Base-by-base conservation (phyloP, 2,888 invertebrate genomes). In the Macropis europaea region DNA sequence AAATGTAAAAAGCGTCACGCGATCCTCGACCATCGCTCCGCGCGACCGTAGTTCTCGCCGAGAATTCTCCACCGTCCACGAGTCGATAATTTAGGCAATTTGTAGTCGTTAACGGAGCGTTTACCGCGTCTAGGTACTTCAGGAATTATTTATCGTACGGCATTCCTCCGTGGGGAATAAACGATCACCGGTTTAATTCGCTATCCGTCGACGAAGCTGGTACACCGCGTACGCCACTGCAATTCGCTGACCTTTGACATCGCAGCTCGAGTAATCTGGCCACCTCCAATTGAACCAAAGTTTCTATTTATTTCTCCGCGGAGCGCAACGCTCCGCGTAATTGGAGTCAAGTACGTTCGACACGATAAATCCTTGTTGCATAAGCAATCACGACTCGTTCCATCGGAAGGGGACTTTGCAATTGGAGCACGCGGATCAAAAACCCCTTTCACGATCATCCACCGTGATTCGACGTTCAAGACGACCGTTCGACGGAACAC, bases 341-440 rank as follows among this genome's bases (percentile, higher is more conserved):
- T 74, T 79, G 79, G 64, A 79, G 79, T 79, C 76, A 79, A 79
- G 71, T 76, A 63, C 59, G 59, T 53, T 70, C 73, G 54, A 64
- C 64, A 42, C 75, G 75, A 79, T 80, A 80, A 80, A 79, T 80
- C 62, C 73, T 80, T 62, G 69, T 79, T 77, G 70, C 73, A 54
- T 62, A 77, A 76, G 67, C 60, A 69, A 62, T 72, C 72, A 75
- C 54, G 43, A 69, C 54, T 36, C 40, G 71, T 26, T 28, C 13
- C 53, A 42, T 52, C 73, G 48, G 48, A 32, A 28, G 6, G 69
- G 45, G 57, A 66, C 61, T 64, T 60, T 69, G 59, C 32, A 70
- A 77, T 73, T 40, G 57, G 17, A 19, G 30, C 24, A 22, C 1
- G n/a, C 9, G 19, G 64, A 40, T 64, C 60, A 32, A 38, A 70